Conservation (phyloP, 2,888 invertebrate genomes). For the Acholoe squamosa region DNA sequence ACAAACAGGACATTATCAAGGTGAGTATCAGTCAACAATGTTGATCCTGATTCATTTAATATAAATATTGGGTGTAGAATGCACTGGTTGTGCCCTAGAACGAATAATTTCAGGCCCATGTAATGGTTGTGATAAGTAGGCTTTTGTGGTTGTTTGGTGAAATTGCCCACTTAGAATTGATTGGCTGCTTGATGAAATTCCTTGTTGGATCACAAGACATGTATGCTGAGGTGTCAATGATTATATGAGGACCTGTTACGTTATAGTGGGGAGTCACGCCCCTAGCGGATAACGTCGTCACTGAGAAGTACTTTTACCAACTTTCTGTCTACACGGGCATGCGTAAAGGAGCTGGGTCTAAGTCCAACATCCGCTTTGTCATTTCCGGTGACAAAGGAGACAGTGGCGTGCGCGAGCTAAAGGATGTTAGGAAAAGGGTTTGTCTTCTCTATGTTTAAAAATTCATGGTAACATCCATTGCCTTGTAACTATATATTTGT, state of each 20-base stretch:
- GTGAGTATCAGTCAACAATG: slow-evolving; percentile 67
- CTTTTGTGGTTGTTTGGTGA: too few relatives aligned
- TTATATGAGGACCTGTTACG: not conserved
- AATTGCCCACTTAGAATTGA: too few relatives aligned
- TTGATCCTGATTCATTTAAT: too few relatives aligned
- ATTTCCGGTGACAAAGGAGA: slow-evolving; percentile 78
- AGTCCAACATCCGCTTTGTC: slow-evolving; percentile 76
- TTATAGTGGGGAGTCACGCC: slow-evolving; percentile 79
- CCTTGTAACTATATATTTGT: too few relatives aligned
- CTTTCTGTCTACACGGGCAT: slow-evolving; percentile 78
- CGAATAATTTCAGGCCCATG: too few relatives aligned
- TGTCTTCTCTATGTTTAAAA: too few relatives aligned
- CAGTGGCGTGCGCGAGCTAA: slow-evolving; percentile 77
- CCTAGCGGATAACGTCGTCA: slow-evolving; percentile 76
- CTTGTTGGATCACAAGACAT: too few relatives aligned
- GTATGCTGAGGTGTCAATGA: too few relatives aligned
- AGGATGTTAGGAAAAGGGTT: slow-evolving; percentile 72
- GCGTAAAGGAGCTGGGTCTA: slow-evolving; percentile 76
- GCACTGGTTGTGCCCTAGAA: too few relatives aligned
- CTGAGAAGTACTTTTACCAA: slow-evolving; percentile 77
- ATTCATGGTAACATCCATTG: not conserved
- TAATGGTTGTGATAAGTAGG: too few relatives aligned
- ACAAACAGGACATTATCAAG: slow-evolving; percentile 78
- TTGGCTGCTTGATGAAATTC: too few relatives aligned
- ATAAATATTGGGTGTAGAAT: too few relatives aligned